Evolutionary conservation across 2,113 vertebrate genomes (phyloP), one percentile per base, ranked within the genome.

Genomic region (Dermatemys mawii): DNA sequence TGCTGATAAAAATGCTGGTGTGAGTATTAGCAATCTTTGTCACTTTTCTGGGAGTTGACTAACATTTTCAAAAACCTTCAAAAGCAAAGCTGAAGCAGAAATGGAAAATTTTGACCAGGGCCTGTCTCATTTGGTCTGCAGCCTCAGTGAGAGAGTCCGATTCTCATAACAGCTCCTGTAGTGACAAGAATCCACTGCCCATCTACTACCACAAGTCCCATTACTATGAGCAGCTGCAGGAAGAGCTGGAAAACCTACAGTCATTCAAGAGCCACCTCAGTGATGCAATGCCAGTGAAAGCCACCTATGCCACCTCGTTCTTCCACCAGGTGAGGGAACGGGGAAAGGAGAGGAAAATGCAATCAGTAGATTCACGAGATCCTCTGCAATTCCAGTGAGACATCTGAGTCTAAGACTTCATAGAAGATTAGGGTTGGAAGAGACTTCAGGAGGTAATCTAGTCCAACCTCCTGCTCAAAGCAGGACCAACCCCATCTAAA

Each of bases 241-340:
- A 97, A 32, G 97, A 98, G 87, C n/a, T 98, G 91, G 94, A 96
- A 29, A 85, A 85, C 22, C 49, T 98, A 32, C 84, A 92, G 29
- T 48, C 78, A 19, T 80, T 21, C 12, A 4, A 73, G 12, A 53
- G 29, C 19, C 86, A 86, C 9, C 35, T 48, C 32, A 41, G 5
- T 51, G 79, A 51, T 79, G 53, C 67, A 54, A 86, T 81, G 26
- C 87, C 73, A 6, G n/a, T 89, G 78, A 54, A 86, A 32, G 75
- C 49, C 5, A 53, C 81, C 53, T 98, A 98, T 21, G 87, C 86
- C 17, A 98, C 98, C 1, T 95, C 98, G 44, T 98, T 98, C 94
- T 11, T 94, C 53, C 97, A 98, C 88, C 98, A 98, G 98, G 98
- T 98, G 63, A 44, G 78, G 63, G 89, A 7, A 24, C 22, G 19